Base-by-base conservation (phyloP, 2,888 invertebrate species). In the Odontocolon sp. region DNA sequence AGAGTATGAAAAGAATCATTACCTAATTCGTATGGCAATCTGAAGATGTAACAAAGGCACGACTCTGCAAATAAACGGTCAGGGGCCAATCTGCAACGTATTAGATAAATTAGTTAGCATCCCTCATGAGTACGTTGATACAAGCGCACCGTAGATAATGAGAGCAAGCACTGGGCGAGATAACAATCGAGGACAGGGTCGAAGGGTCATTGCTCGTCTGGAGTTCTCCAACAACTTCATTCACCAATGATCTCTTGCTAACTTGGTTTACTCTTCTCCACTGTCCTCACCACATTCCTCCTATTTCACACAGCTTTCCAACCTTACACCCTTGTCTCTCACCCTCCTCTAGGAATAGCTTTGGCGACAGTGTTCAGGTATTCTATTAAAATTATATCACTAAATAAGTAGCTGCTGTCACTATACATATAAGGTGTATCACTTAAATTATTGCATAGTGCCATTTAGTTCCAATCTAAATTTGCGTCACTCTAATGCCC, bases 21-120 rank as follows among this genome's bases (percentile, higher is more conserved):
- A n/a, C n/a, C n/a, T n/a, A n/a, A n/a, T n/a, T n/a, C n/a, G n/a
- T n/a, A n/a, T n/a, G n/a, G n/a, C n/a, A n/a, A n/a, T n/a, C n/a
- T 21, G n/a, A 45, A 21, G 3, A 45, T 52, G 3, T 42, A 18
- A n/a, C 18, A 42, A 18, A 18, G 18, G 2, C 2, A 18, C 6
- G 42, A 6, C n/a, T 5, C 33, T 2, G 16, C 18, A 6, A 36
- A 33, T 45, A 11, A 28, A 40, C n/a, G n/a, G 21, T 26, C 11
- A 52, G 3, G 31, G n/a, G 14, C 33, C 14, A 72, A 56, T 56
- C 45, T 14, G 42, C 18, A 21, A 28, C 28, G 61, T 40, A 68
- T 68, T 40, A 31, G 18, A 36, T 54, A 36, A 47, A 63, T 73
- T 28, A 73, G 68, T 68, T 31, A 50, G 38, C 45, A 16, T 28